Percentiles rank a stretch among this genome's conserved stretches.
Conservation (phyloP, 2,888 invertebrate genomes). For the Thera britannica region DNA sequence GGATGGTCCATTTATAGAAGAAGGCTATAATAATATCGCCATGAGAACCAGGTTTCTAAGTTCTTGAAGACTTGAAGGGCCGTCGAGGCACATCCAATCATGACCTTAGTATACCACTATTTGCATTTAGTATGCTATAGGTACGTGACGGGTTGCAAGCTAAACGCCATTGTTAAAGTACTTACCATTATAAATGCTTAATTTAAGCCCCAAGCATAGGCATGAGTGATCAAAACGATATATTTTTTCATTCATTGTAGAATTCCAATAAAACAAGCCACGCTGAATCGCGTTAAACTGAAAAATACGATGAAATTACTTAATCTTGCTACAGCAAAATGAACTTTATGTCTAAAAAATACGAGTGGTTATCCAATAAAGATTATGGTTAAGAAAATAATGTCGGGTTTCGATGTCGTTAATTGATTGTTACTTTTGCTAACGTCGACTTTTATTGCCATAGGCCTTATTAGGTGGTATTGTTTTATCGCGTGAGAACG, state of each 20-base stretch:
- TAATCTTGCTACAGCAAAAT: conserved; percentile 16
- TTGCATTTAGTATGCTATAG: too few relatives aligned
- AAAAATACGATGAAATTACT: conserved; percentile 23
- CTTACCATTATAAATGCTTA: too few relatives aligned
- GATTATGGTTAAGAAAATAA: conserved; percentile 45
- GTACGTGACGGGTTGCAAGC: too few relatives aligned
- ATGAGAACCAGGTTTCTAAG: too few relatives aligned
- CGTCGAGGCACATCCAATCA: too few relatives aligned
- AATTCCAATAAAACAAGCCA: conserved; percentile 14
- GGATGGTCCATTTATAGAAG: too few relatives aligned
- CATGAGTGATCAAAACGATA: too few relatives aligned
- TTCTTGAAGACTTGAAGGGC: too few relatives aligned
- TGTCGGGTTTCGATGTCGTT: conserved; percentile 51
- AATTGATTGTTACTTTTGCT: conserved; percentile 66
- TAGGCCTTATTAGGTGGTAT: conserved; percentile 39
- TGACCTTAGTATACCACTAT: too few relatives aligned
- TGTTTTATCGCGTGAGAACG: conserved; percentile 39
- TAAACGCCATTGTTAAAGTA: too few relatives aligned
- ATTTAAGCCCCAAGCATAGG: too few relatives aligned
- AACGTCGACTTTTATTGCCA: conserved; percentile 54
- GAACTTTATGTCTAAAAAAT: conserved; percentile 22
- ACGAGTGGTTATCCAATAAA: conserved; percentile 26
- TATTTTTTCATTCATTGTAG: background rate
- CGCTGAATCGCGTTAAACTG: conserved; percentile 17
- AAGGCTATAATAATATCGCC: too few relatives aligned